Conservation (phyloP, 2,797 vertebrate genomes). For the Lemur catta region DNA sequence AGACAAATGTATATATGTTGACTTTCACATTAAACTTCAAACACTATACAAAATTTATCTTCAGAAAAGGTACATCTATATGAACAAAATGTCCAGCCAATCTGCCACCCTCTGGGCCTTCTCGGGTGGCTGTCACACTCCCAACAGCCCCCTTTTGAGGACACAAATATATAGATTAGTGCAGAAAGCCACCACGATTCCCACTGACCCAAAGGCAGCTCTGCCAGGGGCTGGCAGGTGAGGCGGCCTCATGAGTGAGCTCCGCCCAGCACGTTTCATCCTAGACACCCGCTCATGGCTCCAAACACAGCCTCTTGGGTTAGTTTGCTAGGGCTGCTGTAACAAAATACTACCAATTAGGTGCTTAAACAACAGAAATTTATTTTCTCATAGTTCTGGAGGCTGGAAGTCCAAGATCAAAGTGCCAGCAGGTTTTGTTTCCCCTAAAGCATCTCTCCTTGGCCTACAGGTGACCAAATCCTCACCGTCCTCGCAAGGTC, state of each 20-base stretch:
- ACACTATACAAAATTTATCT: not conserved
- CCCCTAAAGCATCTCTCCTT: not conserved
- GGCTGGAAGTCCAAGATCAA: not conserved
- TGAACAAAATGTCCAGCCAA: not conserved
- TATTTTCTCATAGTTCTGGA: not conserved
- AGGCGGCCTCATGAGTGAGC: not conserved
- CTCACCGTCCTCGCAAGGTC: not conserved
- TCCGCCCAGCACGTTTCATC: not conserved
- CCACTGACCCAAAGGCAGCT: too few species aligned
- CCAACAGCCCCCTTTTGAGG: accelerated
- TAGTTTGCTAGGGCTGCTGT: too few species aligned
- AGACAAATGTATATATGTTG: not conserved
- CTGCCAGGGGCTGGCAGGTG: accelerated
- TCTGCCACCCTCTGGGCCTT: not conserved
- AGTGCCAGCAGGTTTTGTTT: not conserved
- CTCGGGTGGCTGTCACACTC: accelerated
- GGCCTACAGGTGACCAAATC: not conserved
- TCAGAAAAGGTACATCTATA: not conserved
- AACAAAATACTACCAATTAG: not conserved
- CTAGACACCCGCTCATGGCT: too few species aligned
- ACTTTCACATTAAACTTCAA: not conserved
- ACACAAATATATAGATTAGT: accelerated
- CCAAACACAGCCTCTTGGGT: not conserved
- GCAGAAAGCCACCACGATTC: not conserved
- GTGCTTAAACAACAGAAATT: not conserved